Percentiles rank a stretch among this genome's conserved stretches.
phyloP scores from a whole-genome alignment of 1,140 invertebrate species.

The Hycleus phaleratus region DNA sequence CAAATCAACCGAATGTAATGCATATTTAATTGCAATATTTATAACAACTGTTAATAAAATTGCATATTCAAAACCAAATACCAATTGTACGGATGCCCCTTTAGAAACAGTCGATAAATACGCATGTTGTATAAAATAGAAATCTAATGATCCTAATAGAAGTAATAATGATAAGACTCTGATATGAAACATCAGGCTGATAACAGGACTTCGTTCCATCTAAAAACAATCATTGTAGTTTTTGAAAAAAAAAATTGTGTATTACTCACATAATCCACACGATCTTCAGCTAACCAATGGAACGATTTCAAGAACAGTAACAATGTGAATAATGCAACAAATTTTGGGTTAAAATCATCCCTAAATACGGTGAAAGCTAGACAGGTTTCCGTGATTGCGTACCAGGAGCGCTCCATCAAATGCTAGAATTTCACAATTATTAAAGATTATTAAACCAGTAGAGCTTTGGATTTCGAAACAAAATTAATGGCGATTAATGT shows the following conservation, averaged over 20 bases:
- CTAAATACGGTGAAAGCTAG: conserved; percentile 98
- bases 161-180: conserved; percentile 79
- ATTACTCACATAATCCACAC: conserved; percentile 93
- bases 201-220: conserved; percentile 98
- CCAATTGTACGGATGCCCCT: conserved; percentile 95
- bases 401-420: conserved; percentile 97
- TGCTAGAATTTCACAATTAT: conserved; percentile 64
- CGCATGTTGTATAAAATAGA: conserved; percentile 87
- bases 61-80: conserved; percentile 99
- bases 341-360: conserved; percentile 98
- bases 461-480: neutral
- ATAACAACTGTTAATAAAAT: conserved; percentile 90
- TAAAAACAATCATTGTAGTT: conserved; percentile 44
- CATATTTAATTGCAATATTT: conserved; percentile 93
- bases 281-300: conserved; percentile 98
- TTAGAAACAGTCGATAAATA: conserved; percentile 90
- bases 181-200: conserved; percentile 91
- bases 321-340: conserved; percentile 95
- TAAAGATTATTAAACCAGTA: neutral
- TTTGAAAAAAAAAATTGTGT: too few species aligned
- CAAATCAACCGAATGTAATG: conserved; percentile 88
- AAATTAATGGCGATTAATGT: too few species aligned
- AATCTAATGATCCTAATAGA: conserved; percentile 75
- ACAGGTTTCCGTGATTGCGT: conserved; percentile 98
- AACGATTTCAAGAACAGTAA: conserved; percentile 98